Evolutionary conservation across 2,797 vertebrate genomes (phyloP).

Genomic region (Kryptolebias ocellatus): DNA sequence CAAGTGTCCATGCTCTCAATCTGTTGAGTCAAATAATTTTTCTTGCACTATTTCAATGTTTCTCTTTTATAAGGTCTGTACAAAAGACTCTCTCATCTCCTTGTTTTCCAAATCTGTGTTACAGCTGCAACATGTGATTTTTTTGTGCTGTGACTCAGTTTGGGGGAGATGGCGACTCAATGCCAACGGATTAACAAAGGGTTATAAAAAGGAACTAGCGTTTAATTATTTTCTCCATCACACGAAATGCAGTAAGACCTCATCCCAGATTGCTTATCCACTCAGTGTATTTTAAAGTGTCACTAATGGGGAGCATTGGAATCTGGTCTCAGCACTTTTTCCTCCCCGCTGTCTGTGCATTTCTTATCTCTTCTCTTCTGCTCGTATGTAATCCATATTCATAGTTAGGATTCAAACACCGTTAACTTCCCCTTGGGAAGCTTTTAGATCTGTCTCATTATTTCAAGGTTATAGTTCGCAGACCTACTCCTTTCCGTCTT

Average conservation of each 20-base stretch:
- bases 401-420: slow-evolving; percentile 49
- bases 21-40: slow-evolving; percentile 12
- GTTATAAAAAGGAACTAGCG: slow-evolving; percentile 39
- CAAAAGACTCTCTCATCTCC: slow-evolving; percentile 27
- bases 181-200: slow-evolving; percentile 38
- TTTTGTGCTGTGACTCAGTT: slow-evolving; percentile 45
- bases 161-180: slow-evolving; percentile 41
- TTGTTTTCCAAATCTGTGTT: slow-evolving; percentile 29
- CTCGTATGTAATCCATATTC: slow-evolving; percentile 62
- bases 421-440: slow-evolving; percentile 18
- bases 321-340: slow-evolving; percentile 59
- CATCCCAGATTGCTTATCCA: slow-evolving; percentile 69
- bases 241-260: slow-evolving; percentile 52
- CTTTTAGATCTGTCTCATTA: slow-evolving; percentile 46
- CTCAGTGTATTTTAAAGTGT: slow-evolving; percentile 69
- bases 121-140: slow-evolving; percentile 32
- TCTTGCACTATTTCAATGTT: slow-evolving; percentile 17
- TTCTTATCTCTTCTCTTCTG: slow-evolving; percentile 38
- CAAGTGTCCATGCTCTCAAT: slow-evolving; percentile 9
- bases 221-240: slow-evolving; percentile 59
- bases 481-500: slow-evolving; percentile 45
- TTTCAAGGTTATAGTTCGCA: slow-evolving; percentile 48
- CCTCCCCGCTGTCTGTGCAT: slow-evolving; percentile 40
- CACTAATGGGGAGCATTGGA: slow-evolving; percentile 68
- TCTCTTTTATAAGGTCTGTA: slow-evolving; percentile 28